Base-by-base conservation (phyloP, 2,797 vertebrate species). In the Synaphobranchus kaupii region DNA sequence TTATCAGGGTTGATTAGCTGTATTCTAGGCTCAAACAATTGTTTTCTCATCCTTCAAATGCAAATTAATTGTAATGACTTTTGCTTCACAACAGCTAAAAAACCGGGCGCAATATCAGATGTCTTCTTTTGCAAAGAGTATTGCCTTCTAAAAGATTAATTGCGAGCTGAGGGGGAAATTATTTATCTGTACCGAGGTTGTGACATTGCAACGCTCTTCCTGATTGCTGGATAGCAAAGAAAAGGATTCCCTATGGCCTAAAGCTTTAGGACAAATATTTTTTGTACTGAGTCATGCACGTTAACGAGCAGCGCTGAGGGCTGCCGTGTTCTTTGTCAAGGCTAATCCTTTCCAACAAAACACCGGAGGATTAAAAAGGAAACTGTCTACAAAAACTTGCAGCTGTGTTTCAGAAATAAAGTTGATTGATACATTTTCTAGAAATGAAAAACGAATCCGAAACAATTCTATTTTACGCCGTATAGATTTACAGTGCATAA, bases 261-360 rank as follows among this genome's bases (percentile, higher is more conserved):
- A 87, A 84, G 63, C 80, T 83, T n/a, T 87, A 44, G 31, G 47
- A 47, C 39, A 22, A 71, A 71, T 54, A 58, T 10, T 82, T 17
- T 20, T 47, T 86, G 78, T 31, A 54, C 48, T 52, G 13, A 81
- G 85, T 60, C 34, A 80, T 60, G 76, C 56, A 50, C 80, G 68
- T 54, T 83, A 66, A 83, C 63, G 47, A 83, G 44, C 22, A 71
- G 48, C 52, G 81, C 80, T 83, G 81, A 73, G 81, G 34, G 48
- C 48, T 83, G 60, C 60, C 80, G 56, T 84, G 81, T 83, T 66
- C 58, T 60, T 17, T 47, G 54, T 87, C 56, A 86, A 86, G 85
- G 13, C 54, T 47, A 58, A 80, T 76, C 54, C 52, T 71, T 60
- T 39, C 39, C 73, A 80, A 60, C 6, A 80, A 81, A 78, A 78